Percentiles rank a stretch among this genome's conserved stretches.
These are phyloP conservation scores for Poecile montanus DNA, from an alignment of 2,797 vertebrate genomes.

Conservation along the genomic window DNA sequence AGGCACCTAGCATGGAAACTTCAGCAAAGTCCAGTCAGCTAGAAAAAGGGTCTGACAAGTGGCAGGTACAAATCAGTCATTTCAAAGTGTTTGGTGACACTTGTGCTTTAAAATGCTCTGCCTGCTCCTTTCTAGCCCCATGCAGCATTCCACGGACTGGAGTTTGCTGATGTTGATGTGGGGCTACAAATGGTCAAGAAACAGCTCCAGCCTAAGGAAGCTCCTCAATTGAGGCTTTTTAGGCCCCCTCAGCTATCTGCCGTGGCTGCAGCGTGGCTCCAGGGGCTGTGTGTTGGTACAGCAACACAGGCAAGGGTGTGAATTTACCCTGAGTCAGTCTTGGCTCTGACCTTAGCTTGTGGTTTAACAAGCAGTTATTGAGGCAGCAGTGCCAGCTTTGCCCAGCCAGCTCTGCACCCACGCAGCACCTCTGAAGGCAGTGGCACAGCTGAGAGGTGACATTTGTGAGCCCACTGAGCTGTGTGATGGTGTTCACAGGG, in stretches of 20 bases:
- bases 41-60: neutral
- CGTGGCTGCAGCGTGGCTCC: neutral
- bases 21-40: neutral
- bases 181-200: neutral
- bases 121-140: neutral
- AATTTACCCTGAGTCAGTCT: neutral
- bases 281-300: neutral
- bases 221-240: neutral
- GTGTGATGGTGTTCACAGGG: neutral
- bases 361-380: neutral
- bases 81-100: neutral
- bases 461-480: neutral
- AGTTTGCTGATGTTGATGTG: neutral
- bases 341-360: neutral
- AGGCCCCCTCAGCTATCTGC: neutral
- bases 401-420: neutral
- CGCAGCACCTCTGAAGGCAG: neutral
- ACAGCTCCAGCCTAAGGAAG: neutral
- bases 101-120: neutral
- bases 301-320: rapidly evolving
- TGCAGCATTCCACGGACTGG: rapidly evolving
- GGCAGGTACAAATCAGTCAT: neutral
- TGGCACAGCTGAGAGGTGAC: constrained; percentile 32
- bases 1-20: constrained; percentile 33
- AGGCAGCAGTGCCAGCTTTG: neutral